Evolutionary conservation across 2,888 invertebrate species (phyloP), one percentile per base, ranked within the genome.

Genomic region (Hypomecis punctinalis): DNA sequence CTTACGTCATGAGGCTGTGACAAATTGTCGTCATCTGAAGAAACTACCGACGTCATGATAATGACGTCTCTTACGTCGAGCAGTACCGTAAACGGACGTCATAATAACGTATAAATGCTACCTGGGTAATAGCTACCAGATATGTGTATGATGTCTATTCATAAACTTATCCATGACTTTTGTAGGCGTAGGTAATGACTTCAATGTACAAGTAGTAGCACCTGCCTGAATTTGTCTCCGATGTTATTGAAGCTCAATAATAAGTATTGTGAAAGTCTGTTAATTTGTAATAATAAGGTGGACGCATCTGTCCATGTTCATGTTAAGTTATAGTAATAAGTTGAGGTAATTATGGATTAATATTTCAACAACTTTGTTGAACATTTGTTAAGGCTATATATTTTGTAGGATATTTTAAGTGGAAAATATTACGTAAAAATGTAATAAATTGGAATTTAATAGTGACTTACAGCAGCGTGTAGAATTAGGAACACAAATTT

Each of bases 121-220:
- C n/a, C n/a, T n/a, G n/a, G n/a, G n/a, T n/a, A 23, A 23, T 23
- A 23, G 23, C 23, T 23, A 23, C 1, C 23, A 23, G 23, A 3
- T 23, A 23, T 23, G 23, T 23, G 23, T 23, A 23, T 42, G 51
- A 39, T 36, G 46, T 63, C 62, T 13, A 52, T 46, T 11, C 8
- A 43, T 0, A 36, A 33, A 8, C 8, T 13, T 6, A 10, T 54
- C 58, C 1, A 6, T 42, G 62, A 42, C 23, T 2, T 7, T 37
- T 53, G 82, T 86, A 87, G 88, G 87, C 79, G 78, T 78, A n/a
- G n/a, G n/a, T n/a, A 83, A 79, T 84, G 3, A 1, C 23, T 23
- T 3, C 23, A 23, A 23, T 83, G 88, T 88, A 91, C 86, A 86
- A 82, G 77, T 67, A 56, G 10, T 68, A 67, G 69, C 90, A 91